Evolutionary conservation across 2,113 vertebrate species (phyloP).

Genomic region (Isurus oxyrinchus): DNA sequence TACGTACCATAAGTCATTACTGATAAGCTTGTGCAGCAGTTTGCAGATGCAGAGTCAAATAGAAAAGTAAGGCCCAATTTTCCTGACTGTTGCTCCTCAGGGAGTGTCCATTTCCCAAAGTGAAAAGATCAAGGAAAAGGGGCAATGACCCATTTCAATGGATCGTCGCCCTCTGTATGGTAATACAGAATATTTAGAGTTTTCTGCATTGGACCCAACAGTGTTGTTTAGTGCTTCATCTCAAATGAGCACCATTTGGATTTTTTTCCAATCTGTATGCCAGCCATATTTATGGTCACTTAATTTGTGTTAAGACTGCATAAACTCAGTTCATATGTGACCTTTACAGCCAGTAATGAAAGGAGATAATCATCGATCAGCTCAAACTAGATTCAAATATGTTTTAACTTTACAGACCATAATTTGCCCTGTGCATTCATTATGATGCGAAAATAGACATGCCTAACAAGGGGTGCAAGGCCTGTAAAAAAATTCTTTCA

Average conservation of each 20-base stretch:
- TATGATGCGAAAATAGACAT: neutral
- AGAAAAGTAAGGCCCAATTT: neutral
- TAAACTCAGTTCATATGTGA: neutral
- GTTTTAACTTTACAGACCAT: neutral
- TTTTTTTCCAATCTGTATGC: neutral
- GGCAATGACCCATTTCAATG: neutral
- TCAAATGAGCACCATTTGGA: neutral
- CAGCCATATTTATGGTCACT: neutral
- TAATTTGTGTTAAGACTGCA: constrained; percentile 2
- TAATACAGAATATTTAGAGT: neutral
- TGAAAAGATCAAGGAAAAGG: neutral
- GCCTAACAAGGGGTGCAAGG: neutral
- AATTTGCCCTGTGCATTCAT: neutral
- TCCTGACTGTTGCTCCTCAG: neutral
- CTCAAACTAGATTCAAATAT: constrained; percentile 15
- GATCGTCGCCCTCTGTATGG: neutral
- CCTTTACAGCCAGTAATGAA: neutral
- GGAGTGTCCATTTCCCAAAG: neutral
- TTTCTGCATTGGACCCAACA: neutral
- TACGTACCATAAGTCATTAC: neutral
- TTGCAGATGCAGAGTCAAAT: neutral
- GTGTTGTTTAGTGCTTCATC: neutral
- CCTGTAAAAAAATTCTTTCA: neutral
- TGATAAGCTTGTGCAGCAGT: constrained; percentile 1
- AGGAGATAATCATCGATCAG: neutral